Conservation (phyloP, 2,888 invertebrate genomes). For the Spilosoma lubricipeda region DNA sequence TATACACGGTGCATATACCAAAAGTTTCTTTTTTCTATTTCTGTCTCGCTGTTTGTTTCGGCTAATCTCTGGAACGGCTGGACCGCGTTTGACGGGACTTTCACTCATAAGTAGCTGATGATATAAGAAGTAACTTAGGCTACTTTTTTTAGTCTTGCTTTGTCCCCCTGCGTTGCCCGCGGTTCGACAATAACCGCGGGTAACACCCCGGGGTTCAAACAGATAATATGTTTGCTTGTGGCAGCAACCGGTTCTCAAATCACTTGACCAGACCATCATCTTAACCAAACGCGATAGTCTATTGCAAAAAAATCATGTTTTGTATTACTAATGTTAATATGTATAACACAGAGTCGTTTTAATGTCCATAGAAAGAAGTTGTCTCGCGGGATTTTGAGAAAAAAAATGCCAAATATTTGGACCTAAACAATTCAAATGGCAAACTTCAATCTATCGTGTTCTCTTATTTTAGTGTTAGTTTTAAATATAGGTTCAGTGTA, state of each 20-base stretch:
- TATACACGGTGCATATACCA: no score
- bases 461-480: conserved; percentile 51
- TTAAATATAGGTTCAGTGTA: conserved; percentile 55
- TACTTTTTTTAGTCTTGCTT: no score
- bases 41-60: no score
- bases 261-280: not conserved
- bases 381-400: conserved; percentile 38
- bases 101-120: no score
- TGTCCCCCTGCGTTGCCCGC: no score
- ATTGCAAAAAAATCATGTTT: conserved; percentile 22
- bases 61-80: no score
- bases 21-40: no score
- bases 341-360: conserved; percentile 54
- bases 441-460: conserved; percentile 48
- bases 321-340: conserved; percentile 15
- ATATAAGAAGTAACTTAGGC: no score
- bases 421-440: conserved; percentile 42
- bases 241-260: not conserved
- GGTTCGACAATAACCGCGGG: no score
- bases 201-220: not conserved
- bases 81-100: no score
- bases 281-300: conserved; percentile 5
- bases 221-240: not conserved
- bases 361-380: conserved; percentile 56
- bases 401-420: conserved; percentile 35